These are phyloP conservation scores for Zaprionus davidi DNA, from an alignment of 1,140 invertebrate genomes.

Conservation along the genomic window DNA sequence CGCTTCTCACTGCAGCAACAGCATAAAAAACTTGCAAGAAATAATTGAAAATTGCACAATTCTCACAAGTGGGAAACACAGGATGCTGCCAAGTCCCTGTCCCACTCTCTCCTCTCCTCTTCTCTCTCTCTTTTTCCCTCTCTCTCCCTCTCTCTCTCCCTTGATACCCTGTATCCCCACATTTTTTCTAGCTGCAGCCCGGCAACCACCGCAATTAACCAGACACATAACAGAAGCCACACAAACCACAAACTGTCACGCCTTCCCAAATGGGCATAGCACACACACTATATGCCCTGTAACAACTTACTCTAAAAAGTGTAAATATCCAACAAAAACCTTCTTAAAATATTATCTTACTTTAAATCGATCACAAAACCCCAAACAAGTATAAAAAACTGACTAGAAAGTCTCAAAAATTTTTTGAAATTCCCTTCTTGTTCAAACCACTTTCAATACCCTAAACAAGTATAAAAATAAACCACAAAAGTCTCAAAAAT, in stretches of 20 bases:
- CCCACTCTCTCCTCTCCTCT: not conserved
- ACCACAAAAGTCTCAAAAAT: no score
- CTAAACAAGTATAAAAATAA: no score
- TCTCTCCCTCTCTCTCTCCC: not conserved
- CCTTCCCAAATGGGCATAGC: slow-evolving; percentile 49
- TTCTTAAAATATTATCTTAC: no score
- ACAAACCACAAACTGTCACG: slow-evolving; percentile 54
- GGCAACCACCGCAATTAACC: slow-evolving; percentile 75
- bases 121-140: no score
- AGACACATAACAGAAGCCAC: slow-evolving; percentile 59
- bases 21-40: slow-evolving; percentile 57
- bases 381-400: no score
- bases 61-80: slow-evolving; percentile 76
- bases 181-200: slow-evolving; percentile 17
- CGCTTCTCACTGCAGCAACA: not conserved
- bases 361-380: no score
- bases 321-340: no score
- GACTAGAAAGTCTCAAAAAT: no score
- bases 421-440: not conserved
- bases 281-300: slow-evolving; percentile 12
- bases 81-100: not conserved
- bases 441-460: not conserved
- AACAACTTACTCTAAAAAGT: not conserved
- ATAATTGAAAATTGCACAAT: slow-evolving; percentile 82
- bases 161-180: not conserved